Base-by-base conservation (phyloP, 2,888 invertebrate genomes). In the Odontocolon sp. region DNA sequence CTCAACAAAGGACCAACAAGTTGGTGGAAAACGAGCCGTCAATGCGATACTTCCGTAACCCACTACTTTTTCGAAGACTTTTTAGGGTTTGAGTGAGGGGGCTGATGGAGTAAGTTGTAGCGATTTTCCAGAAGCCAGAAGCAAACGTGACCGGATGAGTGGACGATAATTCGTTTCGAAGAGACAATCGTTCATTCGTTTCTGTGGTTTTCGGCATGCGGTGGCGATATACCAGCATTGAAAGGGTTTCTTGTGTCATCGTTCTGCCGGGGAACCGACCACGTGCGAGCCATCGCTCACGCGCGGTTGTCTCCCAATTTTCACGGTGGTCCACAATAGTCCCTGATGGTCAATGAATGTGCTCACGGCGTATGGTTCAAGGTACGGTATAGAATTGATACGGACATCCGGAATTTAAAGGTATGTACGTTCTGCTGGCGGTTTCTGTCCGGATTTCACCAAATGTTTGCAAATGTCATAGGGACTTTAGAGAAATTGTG, bases 1-100 rank as follows among this genome's bases (percentile, higher is more conserved):
- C 36, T 84, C 86, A 11, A 86, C 86, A 87, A 88, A 86, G 84
- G 86, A 56, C 89, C 88, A 89, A 90, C 90, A 90, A 90, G 89
- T 89, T 89, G 89, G 83, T 86, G 88, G 87, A 86, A 88, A 88
- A 88, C 70, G 75, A 78, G 66, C 28, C 45, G 16, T 56, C 75
- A n/a, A 70, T 38, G 63, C 56, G 71, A 66, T 26, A 52, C 68
- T 70, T 73, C 69, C 67, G 50, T 52, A 45, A 28, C 61, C 16
- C 42, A 21, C 36, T 50, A 40, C 28, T 42, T 38, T 57, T 11
- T 11, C 3, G 56, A n/a, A 8, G 45, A 18, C 16, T 40, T 14
- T 36, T 23, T 9, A 31, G 8, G 21, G 16, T 42, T 18, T 11
- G 9, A 9, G 23, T 38, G 14, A 31, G 23, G 57, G 23, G 59